phyloP scores from a whole-genome alignment of 2,888 invertebrate genomes.

The Netelia fuscicornis region DNA sequence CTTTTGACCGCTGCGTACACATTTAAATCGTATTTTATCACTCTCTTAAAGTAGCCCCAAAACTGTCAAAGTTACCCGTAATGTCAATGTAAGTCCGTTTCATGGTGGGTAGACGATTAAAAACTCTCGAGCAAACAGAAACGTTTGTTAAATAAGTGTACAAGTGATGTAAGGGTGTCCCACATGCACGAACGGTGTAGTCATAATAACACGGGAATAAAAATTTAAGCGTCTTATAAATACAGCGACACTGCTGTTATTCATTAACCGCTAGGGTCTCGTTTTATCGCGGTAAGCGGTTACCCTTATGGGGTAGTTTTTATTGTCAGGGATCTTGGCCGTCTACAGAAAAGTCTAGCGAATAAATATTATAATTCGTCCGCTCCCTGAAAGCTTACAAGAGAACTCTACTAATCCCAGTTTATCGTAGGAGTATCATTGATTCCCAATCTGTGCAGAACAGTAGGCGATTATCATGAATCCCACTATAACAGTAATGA shows the following conservation, averaged over 20 bases:
- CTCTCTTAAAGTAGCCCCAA: too few species aligned
- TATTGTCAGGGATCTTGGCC: conserved; percentile 8
- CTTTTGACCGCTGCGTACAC: too few species aligned
- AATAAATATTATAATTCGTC: conserved; percentile 5
- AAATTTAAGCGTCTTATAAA: conserved; percentile 25
- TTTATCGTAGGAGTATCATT: conserved; percentile 45
- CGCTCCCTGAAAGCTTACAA: not conserved
- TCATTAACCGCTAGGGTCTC: not conserved
- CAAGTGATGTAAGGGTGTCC: too few species aligned
- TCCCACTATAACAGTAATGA: too few species aligned
- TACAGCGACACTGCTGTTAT: not conserved
- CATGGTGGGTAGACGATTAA: not conserved
- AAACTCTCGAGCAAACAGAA: not conserved
- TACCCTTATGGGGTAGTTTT: conserved; percentile 37
- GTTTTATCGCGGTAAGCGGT: conserved; percentile 17
- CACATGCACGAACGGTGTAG: not conserved
- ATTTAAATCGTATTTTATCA: too few species aligned
- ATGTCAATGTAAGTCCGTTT: too few species aligned
- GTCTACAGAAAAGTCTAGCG: conserved; percentile 9
- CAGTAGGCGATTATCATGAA: not conserved
- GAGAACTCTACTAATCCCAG: conserved; percentile 16
- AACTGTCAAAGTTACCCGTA: too few species aligned
- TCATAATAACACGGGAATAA: conserved; percentile 3
- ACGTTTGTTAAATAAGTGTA: too few species aligned
- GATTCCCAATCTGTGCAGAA: conserved; percentile 20